Conservation (phyloP, 2,797 vertebrate genomes). For the Kryptopterus vitreolus region DNA sequence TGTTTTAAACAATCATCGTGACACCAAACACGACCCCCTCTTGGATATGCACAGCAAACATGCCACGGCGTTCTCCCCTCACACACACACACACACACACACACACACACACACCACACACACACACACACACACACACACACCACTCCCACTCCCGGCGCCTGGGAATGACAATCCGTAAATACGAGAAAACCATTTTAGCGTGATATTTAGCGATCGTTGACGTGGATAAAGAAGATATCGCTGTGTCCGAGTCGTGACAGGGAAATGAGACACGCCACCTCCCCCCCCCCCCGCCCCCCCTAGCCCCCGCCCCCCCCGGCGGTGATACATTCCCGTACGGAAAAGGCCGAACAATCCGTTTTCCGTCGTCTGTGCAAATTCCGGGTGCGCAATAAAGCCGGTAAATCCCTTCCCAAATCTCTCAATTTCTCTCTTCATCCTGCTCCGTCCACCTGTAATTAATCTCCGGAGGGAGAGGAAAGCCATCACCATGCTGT, state of each 20-base stretch:
- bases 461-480: constrained; percentile 46
- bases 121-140: too few relatives aligned
- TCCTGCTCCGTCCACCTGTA: constrained; percentile 29
- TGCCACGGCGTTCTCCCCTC: too few relatives aligned
- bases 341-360: neutral
- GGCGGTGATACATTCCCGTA: neutral
- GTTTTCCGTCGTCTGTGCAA: constrained; percentile 22
- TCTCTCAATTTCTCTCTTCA: constrained; percentile 25
- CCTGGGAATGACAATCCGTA: neutral
- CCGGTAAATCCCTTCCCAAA: constrained; percentile 39
- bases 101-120: too few relatives aligned
- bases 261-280: neutral
- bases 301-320: too few relatives aligned
- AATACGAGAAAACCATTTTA: neutral
- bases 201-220: neutral
- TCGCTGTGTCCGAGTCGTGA: neutral
- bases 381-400: constrained; percentile 47
- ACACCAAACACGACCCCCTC: too few relatives aligned
- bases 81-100: too few relatives aligned
- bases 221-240: neutral
- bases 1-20: too few relatives aligned
- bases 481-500: constrained; percentile 19
- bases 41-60: too few relatives aligned
- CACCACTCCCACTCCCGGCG: neutral
- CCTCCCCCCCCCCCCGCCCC: too few relatives aligned